Conservation (phyloP, 2,797 vertebrate genomes). For the Alosa sapidissima region DNA sequence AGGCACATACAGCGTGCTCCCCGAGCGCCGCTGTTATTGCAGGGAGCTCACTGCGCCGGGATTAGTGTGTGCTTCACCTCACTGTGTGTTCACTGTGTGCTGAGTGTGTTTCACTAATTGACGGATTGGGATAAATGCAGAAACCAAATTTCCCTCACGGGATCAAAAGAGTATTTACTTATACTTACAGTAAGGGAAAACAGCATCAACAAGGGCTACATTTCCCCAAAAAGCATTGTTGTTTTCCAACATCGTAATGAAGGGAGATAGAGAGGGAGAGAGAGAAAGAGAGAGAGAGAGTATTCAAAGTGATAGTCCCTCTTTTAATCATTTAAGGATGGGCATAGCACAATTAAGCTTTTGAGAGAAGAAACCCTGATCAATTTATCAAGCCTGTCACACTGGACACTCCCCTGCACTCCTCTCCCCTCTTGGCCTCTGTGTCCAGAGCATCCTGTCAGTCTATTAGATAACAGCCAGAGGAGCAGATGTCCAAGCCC, state of each 20-base stretch:
- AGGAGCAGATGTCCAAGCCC: not conserved
- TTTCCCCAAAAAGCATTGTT: not conserved
- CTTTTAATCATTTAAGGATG: not conserved
- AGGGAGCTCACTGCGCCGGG: too few relatives aligned
- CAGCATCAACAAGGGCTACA: not conserved
- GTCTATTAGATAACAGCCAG: slow-evolving; percentile 40
- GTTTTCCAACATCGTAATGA: not conserved
- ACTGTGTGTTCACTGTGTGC: too few relatives aligned
- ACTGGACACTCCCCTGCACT: not conserved
- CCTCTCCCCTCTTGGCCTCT: slow-evolving; percentile 4
- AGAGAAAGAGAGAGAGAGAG: not conserved
- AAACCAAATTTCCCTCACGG: too few relatives aligned
- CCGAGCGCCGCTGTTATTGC: too few relatives aligned
- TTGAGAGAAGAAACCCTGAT: not conserved
- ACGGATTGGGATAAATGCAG: too few relatives aligned
- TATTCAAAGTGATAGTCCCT: not conserved
- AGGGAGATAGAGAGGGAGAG: not conserved
- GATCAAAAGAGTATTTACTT: too few relatives aligned
- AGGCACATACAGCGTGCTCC: too few relatives aligned
- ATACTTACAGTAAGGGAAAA: not conserved
- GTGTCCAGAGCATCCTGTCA: slow-evolving; percentile 34
- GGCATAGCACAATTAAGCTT: not conserved
- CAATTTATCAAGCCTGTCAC: not conserved
- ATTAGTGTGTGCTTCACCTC: too few relatives aligned
- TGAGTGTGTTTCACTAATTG: too few relatives aligned